These are phyloP conservation scores for Frankliniella intonsa DNA, from an alignment of 2,888 invertebrate species.

Conservation along the genomic window DNA sequence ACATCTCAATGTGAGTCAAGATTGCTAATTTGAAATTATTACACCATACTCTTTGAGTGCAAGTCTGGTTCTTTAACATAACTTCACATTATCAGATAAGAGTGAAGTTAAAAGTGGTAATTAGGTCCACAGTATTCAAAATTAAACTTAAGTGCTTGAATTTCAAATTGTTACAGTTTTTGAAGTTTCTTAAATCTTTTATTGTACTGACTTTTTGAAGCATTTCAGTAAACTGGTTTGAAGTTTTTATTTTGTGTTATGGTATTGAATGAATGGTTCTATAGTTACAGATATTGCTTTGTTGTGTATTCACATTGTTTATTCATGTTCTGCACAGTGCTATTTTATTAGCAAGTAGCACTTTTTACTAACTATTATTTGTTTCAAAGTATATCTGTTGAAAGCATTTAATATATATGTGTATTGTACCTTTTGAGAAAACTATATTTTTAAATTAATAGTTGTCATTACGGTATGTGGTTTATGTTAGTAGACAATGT, in stretches of 20 bases:
- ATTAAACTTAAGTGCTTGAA: no score
- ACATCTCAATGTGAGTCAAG: no score
- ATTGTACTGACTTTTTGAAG: no score
- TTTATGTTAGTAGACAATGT: neutral
- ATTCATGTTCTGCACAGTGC: neutral
- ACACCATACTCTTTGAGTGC: no score
- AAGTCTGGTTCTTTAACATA: no score
- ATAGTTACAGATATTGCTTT: neutral
- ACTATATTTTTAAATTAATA: conserved; percentile 2
- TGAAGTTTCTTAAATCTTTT: no score
- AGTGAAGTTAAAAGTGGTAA: no score
- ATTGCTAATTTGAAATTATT: no score
- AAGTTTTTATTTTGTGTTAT: neutral
- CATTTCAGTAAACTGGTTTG: no score
- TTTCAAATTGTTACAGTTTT: no score
- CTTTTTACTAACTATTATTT: neutral
- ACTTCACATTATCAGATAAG: no score
- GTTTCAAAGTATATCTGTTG: neutral
- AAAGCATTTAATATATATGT: conserved; percentile 6
- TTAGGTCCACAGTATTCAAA: no score
- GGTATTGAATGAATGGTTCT: neutral
- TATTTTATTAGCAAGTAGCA: neutral
- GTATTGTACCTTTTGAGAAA: neutral
- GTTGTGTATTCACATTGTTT: neutral
- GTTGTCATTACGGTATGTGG: neutral